Conservation (phyloP, 2,888 invertebrate genomes). For the Stenichneumon culpator region DNA sequence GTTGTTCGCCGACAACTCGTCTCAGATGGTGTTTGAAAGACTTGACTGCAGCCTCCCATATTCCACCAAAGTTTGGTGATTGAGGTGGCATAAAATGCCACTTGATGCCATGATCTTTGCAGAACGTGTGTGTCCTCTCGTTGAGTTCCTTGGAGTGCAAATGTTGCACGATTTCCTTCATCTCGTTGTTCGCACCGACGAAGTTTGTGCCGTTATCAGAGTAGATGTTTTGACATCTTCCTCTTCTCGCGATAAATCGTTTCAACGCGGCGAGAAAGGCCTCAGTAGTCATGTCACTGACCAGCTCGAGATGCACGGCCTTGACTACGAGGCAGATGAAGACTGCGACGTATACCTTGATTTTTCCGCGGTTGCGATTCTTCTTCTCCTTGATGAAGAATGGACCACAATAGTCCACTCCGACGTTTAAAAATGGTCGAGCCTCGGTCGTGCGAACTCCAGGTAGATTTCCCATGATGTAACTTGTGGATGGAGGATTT, state of each 20-base stretch:
- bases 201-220: slow-evolving; percentile 4
- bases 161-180: neutral
- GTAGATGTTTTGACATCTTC: neutral
- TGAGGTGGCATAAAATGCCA: slow-evolving; percentile 74
- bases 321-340: neutral
- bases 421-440: slow-evolving; percentile 66
- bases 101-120: slow-evolving; percentile 56
- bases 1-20: slow-evolving; percentile 56
- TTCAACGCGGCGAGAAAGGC: neutral
- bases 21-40: slow-evolving; percentile 70
- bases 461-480: slow-evolving; percentile 80
- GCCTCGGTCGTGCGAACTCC: slow-evolving; percentile 70
- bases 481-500: slow-evolving; percentile 50
- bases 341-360: slow-evolving; percentile 1
- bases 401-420: slow-evolving; percentile 43
- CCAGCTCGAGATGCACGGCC: slow-evolving; percentile 11
- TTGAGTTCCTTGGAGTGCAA: neutral
- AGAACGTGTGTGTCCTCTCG: neutral
- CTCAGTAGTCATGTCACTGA: slow-evolving; percentile 23
- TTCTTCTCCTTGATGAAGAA: slow-evolving; percentile 56
- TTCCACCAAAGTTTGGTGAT: slow-evolving; percentile 72
- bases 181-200: neutral
- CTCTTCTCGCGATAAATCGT: neutral
- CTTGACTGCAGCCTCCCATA: slow-evolving; percentile 74
- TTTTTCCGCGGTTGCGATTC: neutral